Percentiles rank a stretch among this genome's conserved stretches.
Conservation (phyloP, 2,113 vertebrate species). For the Rhinolophus sinicus region DNA sequence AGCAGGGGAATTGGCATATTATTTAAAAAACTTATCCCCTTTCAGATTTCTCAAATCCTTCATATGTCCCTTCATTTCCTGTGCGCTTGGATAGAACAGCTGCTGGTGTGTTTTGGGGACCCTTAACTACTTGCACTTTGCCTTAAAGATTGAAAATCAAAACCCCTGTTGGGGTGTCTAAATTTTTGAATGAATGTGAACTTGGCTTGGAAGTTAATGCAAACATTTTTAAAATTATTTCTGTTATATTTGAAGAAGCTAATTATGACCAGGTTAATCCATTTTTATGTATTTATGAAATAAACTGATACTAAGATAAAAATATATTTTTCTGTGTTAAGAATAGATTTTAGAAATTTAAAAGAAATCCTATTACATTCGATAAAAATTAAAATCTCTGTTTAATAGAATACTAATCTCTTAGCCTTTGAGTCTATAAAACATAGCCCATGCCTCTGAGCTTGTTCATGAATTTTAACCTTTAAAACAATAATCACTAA, state of each 20-base stretch:
- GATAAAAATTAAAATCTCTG: conserved; percentile 61
- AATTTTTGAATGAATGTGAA: conserved; percentile 69
- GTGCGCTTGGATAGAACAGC: conserved; percentile 77
- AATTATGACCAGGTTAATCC: neutral
- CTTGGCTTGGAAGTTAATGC: conserved; percentile 62
- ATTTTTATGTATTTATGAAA: conserved; percentile 36
- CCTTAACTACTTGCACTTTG: conserved; percentile 74
- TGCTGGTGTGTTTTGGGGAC: conserved; percentile 77
- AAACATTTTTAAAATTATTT: conserved; percentile 59
- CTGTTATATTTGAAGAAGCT: conserved; percentile 20
- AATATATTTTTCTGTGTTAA: conserved; percentile 35
- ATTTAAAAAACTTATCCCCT: conserved; percentile 78
- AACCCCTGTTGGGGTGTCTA: neutral
- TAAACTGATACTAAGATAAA: neutral
- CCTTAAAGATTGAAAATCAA: conserved; percentile 72
- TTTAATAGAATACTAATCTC: conserved; percentile 16
- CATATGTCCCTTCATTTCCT: conserved; percentile 81
- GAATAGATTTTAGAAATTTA: conserved; percentile 32
- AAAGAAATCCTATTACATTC: conserved; percentile 36
- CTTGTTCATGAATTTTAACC: conserved; percentile 32
- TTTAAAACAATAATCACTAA: neutral
- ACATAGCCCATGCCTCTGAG: conserved; percentile 11
- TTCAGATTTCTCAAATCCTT: conserved; percentile 78
- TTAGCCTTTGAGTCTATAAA: neutral
- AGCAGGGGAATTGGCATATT: conserved; percentile 71